phyloP scores from a whole-genome alignment of 2,797 vertebrate species.

The Siniperca scherzeri region DNA sequence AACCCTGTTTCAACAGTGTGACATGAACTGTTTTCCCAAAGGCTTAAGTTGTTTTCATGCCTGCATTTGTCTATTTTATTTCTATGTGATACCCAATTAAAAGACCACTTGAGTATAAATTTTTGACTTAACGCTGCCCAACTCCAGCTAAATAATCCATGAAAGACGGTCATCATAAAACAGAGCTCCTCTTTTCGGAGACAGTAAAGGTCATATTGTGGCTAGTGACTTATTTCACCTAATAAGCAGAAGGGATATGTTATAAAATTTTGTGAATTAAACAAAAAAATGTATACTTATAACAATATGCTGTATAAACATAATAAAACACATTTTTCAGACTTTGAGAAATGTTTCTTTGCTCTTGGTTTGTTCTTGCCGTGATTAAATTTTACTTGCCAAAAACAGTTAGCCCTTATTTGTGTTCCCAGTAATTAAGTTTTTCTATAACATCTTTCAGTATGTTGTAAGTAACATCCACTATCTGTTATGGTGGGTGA shows the following conservation, averaged over 20 bases:
- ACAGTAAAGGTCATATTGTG: conserved; percentile 72
- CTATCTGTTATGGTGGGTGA: background rate
- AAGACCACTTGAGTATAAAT: conserved; percentile 50
- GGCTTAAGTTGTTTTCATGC: conserved; percentile 50
- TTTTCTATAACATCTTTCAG: background rate
- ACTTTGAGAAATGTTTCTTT: conserved; percentile 69
- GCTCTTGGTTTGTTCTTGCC: background rate
- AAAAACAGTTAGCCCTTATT: background rate
- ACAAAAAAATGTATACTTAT: conserved; percentile 85
- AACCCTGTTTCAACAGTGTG: background rate
- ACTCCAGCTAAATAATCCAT: conserved; percentile 53
- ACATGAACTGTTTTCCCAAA: conserved; percentile 35
- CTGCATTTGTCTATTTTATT: conserved; percentile 49
- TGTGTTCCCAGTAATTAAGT: background rate
- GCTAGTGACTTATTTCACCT: conserved; percentile 76
- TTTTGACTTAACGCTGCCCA: conserved; percentile 38
- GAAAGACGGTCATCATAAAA: conserved; percentile 53
- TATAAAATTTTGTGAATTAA: conserved; percentile 84
- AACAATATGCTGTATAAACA: conserved; percentile 87
- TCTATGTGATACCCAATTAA: conserved; percentile 46
- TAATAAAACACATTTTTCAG: conserved; percentile 86
- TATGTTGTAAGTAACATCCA: background rate
- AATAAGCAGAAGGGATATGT: conserved; percentile 79
- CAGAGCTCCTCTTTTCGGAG: conserved; percentile 54
- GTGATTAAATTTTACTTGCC: background rate